Conservation (phyloP, 2,797 vertebrate genomes). For the Tiaroga cobitis region DNA sequence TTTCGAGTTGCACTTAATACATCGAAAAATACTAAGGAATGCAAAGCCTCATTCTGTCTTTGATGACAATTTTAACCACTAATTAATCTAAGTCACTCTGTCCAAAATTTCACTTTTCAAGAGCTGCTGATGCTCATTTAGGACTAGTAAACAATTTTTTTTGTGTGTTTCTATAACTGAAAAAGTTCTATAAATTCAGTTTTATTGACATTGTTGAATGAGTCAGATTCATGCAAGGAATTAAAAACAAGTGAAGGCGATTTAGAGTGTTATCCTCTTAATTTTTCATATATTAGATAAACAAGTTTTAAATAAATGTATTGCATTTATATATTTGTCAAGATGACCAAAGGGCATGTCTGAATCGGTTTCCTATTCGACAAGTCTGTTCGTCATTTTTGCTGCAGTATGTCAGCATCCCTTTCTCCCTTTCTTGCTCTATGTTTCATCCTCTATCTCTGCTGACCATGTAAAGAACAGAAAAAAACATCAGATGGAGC, state of each 20-base stretch:
- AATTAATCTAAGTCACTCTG: slow-evolving; percentile 10
- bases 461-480: slow-evolving; percentile 46
- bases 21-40: neutral
- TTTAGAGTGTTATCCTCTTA: neutral
- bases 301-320: slow-evolving; percentile 5
- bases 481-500: slow-evolving; percentile 50
- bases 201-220: slow-evolving; percentile 5
- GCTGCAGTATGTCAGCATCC: slow-evolving; percentile 5
- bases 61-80: slow-evolving; percentile 8
- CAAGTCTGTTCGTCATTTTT: slow-evolving; percentile 22
- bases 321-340: slow-evolving; percentile 17
- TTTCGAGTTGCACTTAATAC: neutral
- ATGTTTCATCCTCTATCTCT: slow-evolving; percentile 28
- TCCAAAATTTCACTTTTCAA: neutral
- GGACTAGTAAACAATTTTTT: neutral
- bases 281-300: slow-evolving; percentile 1
- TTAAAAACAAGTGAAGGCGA: neutral
- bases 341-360: slow-evolving; percentile 6
- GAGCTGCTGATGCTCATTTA: slow-evolving; percentile 14
- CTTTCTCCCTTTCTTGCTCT: slow-evolving; percentile 1
- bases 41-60: slow-evolving; percentile 32
- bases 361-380: neutral
- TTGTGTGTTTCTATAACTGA: neutral
- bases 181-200: neutral
- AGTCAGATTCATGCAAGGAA: slow-evolving; percentile 5